Evolutionary conservation across 2,797 vertebrate genomes (phyloP).

Genomic region (Anguilla marmorata): DNA sequence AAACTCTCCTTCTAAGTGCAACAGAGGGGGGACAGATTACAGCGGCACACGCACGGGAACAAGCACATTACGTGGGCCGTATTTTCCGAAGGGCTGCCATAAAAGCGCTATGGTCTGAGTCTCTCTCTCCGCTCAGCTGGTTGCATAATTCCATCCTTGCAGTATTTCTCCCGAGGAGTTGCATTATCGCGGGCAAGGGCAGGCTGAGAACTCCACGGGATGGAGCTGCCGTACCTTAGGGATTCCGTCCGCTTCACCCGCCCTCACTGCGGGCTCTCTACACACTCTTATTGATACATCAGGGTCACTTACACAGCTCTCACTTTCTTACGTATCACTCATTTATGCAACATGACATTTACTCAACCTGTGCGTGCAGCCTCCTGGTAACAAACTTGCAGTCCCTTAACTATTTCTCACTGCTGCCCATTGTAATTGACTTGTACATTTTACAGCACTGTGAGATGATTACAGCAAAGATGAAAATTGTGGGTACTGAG

Average conservation of each 20-base stretch:
- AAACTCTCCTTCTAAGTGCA: constrained; percentile 8
- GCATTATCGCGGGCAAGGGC: constrained; percentile 36
- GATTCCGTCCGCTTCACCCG: not conserved
- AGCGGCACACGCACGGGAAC: not conserved
- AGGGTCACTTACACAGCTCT: not conserved
- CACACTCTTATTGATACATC: not conserved
- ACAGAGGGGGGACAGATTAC: not conserved
- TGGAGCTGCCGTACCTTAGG: not conserved
- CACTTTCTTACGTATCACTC: not conserved
- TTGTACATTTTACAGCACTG: not conserved
- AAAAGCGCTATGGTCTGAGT: constrained; percentile 44
- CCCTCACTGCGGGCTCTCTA: not conserved
- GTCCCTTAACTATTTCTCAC: not conserved
- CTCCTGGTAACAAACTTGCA: not conserved
- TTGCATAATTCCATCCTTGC: constrained; percentile 59
- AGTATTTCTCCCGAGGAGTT: constrained; percentile 35
- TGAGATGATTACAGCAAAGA: not conserved
- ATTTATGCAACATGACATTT: not conserved
- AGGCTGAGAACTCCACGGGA: constrained; percentile 39
- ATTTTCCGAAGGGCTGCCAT: constrained; percentile 38
- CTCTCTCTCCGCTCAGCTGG: constrained; percentile 47
- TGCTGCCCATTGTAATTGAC: not conserved
- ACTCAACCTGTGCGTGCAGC: not conserved
- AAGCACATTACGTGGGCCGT: constrained; percentile 5
- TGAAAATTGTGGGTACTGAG: no score